Conservation (phyloP, 2,113 vertebrate genomes). For the Apodemus speciosus region DNA sequence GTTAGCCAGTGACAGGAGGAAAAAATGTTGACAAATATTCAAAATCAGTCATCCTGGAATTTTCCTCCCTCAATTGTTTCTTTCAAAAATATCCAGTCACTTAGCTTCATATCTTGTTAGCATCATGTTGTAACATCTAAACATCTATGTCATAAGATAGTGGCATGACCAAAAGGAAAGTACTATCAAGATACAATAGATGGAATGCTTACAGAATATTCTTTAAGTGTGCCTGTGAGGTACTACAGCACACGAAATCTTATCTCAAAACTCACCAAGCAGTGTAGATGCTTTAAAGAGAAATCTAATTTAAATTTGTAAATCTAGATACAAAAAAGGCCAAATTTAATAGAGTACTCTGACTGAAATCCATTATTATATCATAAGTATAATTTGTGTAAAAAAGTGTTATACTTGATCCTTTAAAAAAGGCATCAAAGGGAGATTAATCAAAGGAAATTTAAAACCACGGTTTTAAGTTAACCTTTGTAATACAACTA, state of each 20-base stretch:
- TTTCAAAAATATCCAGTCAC: neutral
- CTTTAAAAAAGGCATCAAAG: slow-evolving; percentile 22
- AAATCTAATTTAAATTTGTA: slow-evolving; percentile 6
- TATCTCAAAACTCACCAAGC: neutral
- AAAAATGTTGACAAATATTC: slow-evolving; percentile 30
- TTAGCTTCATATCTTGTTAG: neutral
- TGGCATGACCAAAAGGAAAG: neutral
- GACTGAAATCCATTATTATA: slow-evolving; percentile 15
- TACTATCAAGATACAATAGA: neutral
- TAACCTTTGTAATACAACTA: neutral
- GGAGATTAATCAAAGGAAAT: slow-evolving; percentile 40
- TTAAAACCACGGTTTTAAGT: neutral
- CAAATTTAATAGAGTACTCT: slow-evolving; percentile 2
- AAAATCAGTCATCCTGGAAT: slow-evolving; percentile 5
- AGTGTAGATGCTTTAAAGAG: neutral
- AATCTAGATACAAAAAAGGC: neutral
- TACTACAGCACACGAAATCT: neutral
- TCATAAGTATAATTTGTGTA: neutral
- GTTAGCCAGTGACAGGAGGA: neutral
- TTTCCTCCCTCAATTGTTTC: neutral
- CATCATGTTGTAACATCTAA: neutral
- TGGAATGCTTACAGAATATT: neutral
- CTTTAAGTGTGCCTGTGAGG: neutral
- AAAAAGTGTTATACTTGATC: neutral
- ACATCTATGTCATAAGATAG: neutral